A percentile compares a stretch with the other conserved stretches of the same genome.
These are phyloP conservation scores for Sorex maritimensis DNA, from an alignment of 2,797 vertebrate species.

Conservation along the genomic window DNA sequence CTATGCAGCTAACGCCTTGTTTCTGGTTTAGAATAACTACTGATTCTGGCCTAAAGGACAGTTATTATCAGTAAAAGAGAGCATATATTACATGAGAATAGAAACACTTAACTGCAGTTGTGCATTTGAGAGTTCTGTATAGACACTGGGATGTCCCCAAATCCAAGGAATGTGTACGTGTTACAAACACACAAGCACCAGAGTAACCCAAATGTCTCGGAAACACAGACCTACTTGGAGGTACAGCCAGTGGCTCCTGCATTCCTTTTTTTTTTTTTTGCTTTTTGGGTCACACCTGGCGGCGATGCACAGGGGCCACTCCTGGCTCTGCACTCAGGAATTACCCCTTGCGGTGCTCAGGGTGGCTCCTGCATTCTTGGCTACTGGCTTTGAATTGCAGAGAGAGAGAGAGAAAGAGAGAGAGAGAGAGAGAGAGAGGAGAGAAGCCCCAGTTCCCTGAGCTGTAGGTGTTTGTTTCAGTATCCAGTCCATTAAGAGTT, in stretches of 20 bases:
- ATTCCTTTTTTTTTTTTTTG: neutral
- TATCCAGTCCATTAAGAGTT: conserved; percentile 44
- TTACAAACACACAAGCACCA: too few relatives aligned
- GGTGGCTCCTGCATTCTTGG: conserved; percentile 1
- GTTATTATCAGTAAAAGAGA: conserved; percentile 59
- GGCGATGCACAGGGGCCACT: too few relatives aligned
- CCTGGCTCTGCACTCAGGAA: too few relatives aligned
- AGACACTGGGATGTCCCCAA: neutral
- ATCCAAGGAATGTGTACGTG: neutral
- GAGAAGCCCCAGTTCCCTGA: conserved; percentile 3
- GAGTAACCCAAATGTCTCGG: conserved; percentile 49
- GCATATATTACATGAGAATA: conserved; percentile 34
- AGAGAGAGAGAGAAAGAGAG: too few relatives aligned
- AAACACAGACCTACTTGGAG: conserved; percentile 26
- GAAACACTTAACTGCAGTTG: conserved; percentile 19
- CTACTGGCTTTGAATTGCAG: conserved; percentile 24
- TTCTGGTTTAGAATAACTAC: conserved; percentile 54
- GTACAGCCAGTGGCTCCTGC: neutral
- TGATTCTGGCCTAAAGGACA: conserved; percentile 66
- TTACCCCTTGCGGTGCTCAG: too few relatives aligned
- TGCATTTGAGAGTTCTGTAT: conserved; percentile 48
- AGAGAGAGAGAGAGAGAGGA: neutral
- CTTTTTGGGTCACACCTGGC: too few relatives aligned
- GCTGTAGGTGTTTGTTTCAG: conserved; percentile 60
- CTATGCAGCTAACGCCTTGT: conserved; percentile 1